Evolutionary conservation across 2,888 invertebrate species (phyloP).

Genomic region (Silvanus unidentatus): DNA sequence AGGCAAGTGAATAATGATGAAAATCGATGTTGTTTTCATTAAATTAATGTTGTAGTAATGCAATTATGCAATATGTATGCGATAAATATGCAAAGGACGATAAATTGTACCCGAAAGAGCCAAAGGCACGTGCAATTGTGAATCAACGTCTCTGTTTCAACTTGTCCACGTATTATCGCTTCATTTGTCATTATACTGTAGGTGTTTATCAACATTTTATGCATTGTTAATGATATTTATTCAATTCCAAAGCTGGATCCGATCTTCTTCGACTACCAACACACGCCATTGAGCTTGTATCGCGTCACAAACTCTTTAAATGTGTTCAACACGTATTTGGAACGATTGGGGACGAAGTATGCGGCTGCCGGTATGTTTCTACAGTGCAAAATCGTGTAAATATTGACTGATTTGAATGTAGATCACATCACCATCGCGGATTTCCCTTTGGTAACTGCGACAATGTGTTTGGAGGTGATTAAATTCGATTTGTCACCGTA

Average conservation of each 20-base stretch:
- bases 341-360: conserved; percentile 55
- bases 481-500: conserved; percentile 59
- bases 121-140: conserved; percentile 63
- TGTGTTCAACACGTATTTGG: conserved; percentile 62
- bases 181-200: conserved; percentile 61
- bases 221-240: not conserved
- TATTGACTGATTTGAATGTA: conserved; percentile 27
- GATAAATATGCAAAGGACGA: conserved; percentile 66
- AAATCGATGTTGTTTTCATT: too few species aligned
- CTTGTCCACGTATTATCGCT: conserved; percentile 66
- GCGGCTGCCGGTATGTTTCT: conserved; percentile 53
- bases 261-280: conserved; percentile 69
- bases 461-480: conserved; percentile 68
- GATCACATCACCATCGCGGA: conserved; percentile 70
- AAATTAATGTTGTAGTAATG: conserved; percentile 47
- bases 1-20: conserved; percentile 44
- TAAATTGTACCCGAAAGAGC: conserved; percentile 65
- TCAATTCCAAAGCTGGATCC: conserved; percentile 55
- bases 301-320: conserved; percentile 62
- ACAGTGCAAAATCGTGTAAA: too few species aligned
- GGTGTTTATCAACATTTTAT: conserved; percentile 30
- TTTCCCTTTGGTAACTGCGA: conserved; percentile 64
- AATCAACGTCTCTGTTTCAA: conserved; percentile 78
- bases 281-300: conserved; percentile 61
- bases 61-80: conserved; percentile 65